Percentiles rank a stretch among this genome's conserved stretches.
Conservation (phyloP, 92 coral and sea anemone genomes). For the Palythoa caribaeorum region DNA sequence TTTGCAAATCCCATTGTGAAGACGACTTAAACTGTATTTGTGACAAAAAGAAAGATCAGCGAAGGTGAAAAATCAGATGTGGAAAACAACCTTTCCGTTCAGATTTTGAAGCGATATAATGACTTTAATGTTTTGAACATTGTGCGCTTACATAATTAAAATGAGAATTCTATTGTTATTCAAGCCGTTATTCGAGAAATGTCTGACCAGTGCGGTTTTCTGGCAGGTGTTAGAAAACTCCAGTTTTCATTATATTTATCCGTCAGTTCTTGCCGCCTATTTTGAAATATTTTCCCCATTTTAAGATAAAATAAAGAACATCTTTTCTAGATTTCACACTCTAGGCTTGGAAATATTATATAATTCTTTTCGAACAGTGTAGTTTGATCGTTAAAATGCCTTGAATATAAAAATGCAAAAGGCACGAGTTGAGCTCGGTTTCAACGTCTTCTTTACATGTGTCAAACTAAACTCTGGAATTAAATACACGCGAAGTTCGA, state of each 20-base stretch:
- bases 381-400: too few species aligned
- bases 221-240: slow-evolving; percentile 20
- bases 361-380: too few species aligned
- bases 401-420: too few species aligned
- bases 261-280: not conserved
- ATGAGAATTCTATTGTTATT: not conserved
- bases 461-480: too few species aligned
- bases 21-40: not conserved
- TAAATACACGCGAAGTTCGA: too few species aligned
- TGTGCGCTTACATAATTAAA: not conserved
- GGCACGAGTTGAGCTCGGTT: too few species aligned
- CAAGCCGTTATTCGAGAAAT: not conserved
- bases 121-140: not conserved
- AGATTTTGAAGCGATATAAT: not conserved
- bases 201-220: not conserved
- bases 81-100: not conserved
- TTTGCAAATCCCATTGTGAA: not conserved
- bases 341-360: too few species aligned
- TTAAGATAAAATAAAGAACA: too few species aligned
- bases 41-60: not conserved
- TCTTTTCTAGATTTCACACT: not conserved
- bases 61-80: not conserved
- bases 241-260: not conserved
- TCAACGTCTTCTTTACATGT: too few species aligned
- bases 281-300: too few species aligned